Percentiles rank a stretch among this genome's conserved stretches.
phyloP scores from a whole-genome alignment of 2,888 invertebrate genomes.

The Megaustenia siamemsis region DNA sequence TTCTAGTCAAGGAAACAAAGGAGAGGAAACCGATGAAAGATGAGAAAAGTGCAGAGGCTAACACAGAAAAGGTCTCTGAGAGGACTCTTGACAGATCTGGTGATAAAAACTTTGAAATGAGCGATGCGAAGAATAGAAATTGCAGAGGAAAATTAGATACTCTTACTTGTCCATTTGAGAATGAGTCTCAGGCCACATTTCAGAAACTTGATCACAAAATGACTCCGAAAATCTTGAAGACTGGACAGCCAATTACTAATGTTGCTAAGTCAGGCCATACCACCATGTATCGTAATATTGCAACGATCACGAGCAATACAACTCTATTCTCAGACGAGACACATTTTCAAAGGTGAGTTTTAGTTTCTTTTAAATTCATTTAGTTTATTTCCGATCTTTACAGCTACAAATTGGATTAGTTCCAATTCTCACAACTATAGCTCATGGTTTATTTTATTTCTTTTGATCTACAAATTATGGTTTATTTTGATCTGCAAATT shows the following conservation, averaged over 20 bases:
- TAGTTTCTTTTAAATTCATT: neutral
- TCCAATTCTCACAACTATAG: too few relatives aligned
- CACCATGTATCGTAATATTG: slow-evolving; percentile 5
- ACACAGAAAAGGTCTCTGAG: neutral
- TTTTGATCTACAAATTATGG: too few relatives aligned
- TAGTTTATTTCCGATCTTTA: too few relatives aligned
- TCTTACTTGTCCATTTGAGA: neutral
- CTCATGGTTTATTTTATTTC: too few relatives aligned
- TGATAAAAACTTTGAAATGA: neutral
- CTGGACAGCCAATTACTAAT: neutral
- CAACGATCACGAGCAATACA: slow-evolving; percentile 42
- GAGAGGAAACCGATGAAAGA: neutral
- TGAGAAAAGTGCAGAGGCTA: neutral
- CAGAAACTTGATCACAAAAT: neutral
- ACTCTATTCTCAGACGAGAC: slow-evolving; percentile 18
- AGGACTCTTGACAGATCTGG: neutral
- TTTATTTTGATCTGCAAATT: too few relatives aligned
- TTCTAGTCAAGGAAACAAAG: slow-evolving; percentile 33
- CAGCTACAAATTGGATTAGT: too few relatives aligned
- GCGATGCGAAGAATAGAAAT: neutral
- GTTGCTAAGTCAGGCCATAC: slow-evolving; percentile 9
- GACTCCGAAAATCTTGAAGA: neutral
- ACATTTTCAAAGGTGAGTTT: neutral
- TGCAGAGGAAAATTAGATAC: neutral
- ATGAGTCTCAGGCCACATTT: neutral